Evolutionary conservation across 2,113 vertebrate species (phyloP).

Genomic region (Anguilla rostrata): DNA sequence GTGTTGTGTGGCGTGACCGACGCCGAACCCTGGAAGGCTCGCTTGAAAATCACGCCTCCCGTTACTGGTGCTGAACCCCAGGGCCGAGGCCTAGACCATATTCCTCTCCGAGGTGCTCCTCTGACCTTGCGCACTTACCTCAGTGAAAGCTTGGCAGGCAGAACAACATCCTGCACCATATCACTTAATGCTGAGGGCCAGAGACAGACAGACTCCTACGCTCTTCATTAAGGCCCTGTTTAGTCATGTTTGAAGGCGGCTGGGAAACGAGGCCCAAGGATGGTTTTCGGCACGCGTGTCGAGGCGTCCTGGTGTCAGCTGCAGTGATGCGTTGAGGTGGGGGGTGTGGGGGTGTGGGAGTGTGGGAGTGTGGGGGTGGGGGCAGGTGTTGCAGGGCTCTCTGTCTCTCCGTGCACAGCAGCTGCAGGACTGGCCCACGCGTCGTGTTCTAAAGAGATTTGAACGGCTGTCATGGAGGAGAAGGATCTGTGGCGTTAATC

Average conservation of each 20-base stretch:
- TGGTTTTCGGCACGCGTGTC: not conserved
- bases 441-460: not conserved
- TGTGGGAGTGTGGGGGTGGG: not conserved
- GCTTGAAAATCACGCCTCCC: not conserved
- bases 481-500: not conserved
- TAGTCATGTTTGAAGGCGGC: not conserved
- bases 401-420: not conserved
- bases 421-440: not conserved
- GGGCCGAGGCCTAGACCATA: not conserved
- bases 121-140: not conserved
- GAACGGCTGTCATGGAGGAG: conserved; percentile 1
- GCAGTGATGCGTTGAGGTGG: not conserved
- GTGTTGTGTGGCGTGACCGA: not conserved
- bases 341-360: not conserved
- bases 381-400: not conserved
- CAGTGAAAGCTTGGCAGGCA: not conserved
- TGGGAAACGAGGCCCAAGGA: not conserved
- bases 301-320: not conserved
- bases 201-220: not conserved
- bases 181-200: not conserved
- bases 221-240: not conserved
- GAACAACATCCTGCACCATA: not conserved
- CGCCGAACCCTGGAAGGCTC: not conserved
- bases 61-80: not conserved
- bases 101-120: not conserved